phyloP scores from a whole-genome alignment of 2,113 vertebrate genomes.

The Heptranchias perlo region DNA sequence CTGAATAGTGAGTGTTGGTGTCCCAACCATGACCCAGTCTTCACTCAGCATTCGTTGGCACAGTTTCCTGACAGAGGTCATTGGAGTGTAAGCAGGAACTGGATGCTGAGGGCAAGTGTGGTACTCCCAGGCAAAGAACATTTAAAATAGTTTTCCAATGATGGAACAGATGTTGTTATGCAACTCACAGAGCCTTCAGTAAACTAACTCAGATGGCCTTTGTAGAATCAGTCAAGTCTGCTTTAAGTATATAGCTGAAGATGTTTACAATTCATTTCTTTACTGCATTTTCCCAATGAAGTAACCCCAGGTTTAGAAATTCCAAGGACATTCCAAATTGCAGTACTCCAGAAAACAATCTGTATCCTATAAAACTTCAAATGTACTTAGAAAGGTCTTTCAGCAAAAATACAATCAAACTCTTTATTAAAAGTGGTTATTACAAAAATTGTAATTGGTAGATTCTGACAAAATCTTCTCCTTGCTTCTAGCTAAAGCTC shows the following conservation, averaged over 20 bases:
- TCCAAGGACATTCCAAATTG: neutral
- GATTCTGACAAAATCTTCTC: constrained; percentile 8
- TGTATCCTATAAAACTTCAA: neutral
- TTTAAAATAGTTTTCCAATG: neutral
- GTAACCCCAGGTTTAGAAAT: neutral
- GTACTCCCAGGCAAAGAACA: neutral
- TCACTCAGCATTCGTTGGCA: neutral
- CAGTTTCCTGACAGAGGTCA: neutral
- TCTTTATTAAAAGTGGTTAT: neutral
- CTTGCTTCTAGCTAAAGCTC: neutral
- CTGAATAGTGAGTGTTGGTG: neutral
- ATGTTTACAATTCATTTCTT: constrained; percentile 17
- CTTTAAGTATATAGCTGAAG: neutral
- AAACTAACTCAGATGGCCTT: constrained; percentile 15
- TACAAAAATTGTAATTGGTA: neutral
- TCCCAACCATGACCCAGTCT: neutral
- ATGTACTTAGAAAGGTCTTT: neutral
- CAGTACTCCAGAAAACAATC: neutral
- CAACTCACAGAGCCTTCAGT: neutral
- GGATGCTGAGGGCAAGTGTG: neutral
- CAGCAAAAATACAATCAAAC: neutral
- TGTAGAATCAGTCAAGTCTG: constrained; percentile 7
- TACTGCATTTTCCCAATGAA: constrained; percentile 10
- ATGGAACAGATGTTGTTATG: neutral
- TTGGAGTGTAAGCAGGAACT: neutral